Evolutionary conservation across 1,140 invertebrate genomes (phyloP).

Genomic region (Piezodorus guildinii): DNA sequence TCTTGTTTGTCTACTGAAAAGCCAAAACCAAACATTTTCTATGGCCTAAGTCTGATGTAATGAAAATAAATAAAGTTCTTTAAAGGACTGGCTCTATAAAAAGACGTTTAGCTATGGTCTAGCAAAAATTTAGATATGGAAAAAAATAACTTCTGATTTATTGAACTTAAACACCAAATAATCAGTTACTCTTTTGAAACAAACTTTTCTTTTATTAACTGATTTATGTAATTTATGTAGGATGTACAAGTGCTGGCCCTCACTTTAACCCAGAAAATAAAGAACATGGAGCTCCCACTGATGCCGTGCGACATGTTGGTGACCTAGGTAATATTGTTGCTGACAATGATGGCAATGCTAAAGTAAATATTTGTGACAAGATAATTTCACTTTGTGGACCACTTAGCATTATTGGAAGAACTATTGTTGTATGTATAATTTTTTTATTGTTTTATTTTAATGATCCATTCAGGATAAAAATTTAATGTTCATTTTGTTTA

Average conservation of each 20-base stretch:
- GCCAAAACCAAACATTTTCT: too few relatives aligned
- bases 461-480: background rate
- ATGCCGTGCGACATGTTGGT: slow-evolving; percentile 68
- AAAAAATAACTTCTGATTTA: too few relatives aligned
- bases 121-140: too few relatives aligned
- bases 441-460: background rate
- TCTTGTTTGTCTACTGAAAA: too few relatives aligned
- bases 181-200: too few relatives aligned
- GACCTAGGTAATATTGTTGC: slow-evolving; percentile 86
- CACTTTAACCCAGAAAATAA: slow-evolving; percentile 87
- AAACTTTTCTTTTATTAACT: too few relatives aligned
- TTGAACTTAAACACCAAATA: too few relatives aligned
- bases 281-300: slow-evolving; percentile 74
- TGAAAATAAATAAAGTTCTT: too few relatives aligned
- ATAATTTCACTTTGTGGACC: slow-evolving; percentile 60
- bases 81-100: too few relatives aligned
- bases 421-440: slow-evolving; percentile 55
- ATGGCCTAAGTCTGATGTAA: too few relatives aligned
- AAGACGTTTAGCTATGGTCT: too few relatives aligned
- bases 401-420: slow-evolving; percentile 75
- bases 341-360: slow-evolving; percentile 54
- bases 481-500: slow-evolving; percentile 27
- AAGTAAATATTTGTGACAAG: slow-evolving; percentile 61
- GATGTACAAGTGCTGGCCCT: slow-evolving; percentile 86
- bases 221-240: slow-evolving; percentile 34